These are phyloP conservation scores for Fratercula arctica DNA, from an alignment of 2,797 vertebrate genomes.

Conservation along the genomic window DNA sequence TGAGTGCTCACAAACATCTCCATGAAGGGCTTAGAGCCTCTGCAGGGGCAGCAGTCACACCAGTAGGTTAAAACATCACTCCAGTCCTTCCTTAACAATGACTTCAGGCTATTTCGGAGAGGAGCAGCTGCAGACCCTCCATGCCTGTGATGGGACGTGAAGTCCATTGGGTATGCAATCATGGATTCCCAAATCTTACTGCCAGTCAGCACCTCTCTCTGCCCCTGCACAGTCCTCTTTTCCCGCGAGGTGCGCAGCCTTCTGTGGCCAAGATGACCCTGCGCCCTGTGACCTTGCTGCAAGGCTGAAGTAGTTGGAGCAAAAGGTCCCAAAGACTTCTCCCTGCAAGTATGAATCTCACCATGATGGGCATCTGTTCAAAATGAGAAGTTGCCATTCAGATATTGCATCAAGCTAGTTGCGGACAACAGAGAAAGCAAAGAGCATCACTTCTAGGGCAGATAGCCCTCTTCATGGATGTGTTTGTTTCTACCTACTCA, in stretches of 20 bases:
- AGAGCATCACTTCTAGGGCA: not conserved
- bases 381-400: not conserved
- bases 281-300: not conserved
- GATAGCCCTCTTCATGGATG: not conserved
- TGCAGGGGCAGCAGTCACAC: not conserved
- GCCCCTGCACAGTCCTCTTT: not conserved
- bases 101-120: not conserved
- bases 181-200: not conserved
- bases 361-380: not conserved
- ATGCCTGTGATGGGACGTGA: not conserved
- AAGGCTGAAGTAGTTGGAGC: not conserved
- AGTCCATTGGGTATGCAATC: not conserved
- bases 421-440: not conserved
- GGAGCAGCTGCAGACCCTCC: not conserved
- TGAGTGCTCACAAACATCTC: not conserved
- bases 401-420: not conserved
- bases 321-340: not conserved
- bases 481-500: not conserved
- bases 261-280: not conserved
- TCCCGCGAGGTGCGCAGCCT: not conserved
- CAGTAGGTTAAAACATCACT: not conserved
- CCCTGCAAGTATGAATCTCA: not conserved
- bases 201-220: not conserved
- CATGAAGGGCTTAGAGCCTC: not conserved
- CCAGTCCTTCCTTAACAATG: not conserved